A percentile compares a stretch with the other conserved stretches of the same genome.
These are phyloP conservation scores for Agrilus planipennis DNA, from an alignment of 1,140 invertebrate genomes.

Conservation along the genomic window DNA sequence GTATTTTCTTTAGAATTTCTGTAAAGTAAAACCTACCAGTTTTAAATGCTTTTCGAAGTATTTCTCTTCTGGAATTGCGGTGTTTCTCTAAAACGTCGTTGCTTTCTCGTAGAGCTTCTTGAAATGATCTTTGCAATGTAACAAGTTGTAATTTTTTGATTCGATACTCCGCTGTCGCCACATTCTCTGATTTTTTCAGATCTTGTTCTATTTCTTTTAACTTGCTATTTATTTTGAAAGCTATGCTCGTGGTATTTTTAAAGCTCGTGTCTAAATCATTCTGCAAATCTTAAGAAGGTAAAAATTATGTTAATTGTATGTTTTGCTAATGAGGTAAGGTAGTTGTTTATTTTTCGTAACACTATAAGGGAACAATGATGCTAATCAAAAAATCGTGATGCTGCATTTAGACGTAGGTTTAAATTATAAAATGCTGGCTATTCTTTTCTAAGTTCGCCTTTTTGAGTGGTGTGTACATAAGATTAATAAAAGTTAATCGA, in stretches of 20 bases:
- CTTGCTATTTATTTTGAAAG: conserved; percentile 15
- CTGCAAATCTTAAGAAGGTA: conserved; percentile 22
- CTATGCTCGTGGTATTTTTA: conserved; percentile 20
- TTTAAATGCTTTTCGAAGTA: conserved; percentile 10
- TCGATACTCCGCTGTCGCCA: conserved; percentile 15
- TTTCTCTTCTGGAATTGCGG: conserved; percentile 14
- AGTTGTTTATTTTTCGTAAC: too few relatives aligned
- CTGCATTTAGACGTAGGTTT: too few relatives aligned
- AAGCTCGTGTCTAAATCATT: conserved; percentile 20
- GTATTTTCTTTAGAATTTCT: background rate
- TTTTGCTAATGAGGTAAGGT: too few relatives aligned
- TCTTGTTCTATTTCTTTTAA: conserved; percentile 22
- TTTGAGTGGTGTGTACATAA: too few relatives aligned
- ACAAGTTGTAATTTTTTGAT: conserved; percentile 25
- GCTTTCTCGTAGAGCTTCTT: conserved; percentile 17
- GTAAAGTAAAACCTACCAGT: background rate
- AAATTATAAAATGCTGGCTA: too few relatives aligned
- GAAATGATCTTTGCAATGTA: conserved; percentile 20
- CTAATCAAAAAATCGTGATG: too few relatives aligned
- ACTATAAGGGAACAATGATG: too few relatives aligned
- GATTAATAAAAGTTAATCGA: too few relatives aligned
- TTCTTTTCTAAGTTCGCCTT: too few relatives aligned
- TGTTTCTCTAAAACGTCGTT: conserved; percentile 18
- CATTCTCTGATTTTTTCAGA: conserved; percentile 10
- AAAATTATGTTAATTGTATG: too few relatives aligned